Conservation (phyloP, 2,888 invertebrate species). For the Seira musarum region DNA sequence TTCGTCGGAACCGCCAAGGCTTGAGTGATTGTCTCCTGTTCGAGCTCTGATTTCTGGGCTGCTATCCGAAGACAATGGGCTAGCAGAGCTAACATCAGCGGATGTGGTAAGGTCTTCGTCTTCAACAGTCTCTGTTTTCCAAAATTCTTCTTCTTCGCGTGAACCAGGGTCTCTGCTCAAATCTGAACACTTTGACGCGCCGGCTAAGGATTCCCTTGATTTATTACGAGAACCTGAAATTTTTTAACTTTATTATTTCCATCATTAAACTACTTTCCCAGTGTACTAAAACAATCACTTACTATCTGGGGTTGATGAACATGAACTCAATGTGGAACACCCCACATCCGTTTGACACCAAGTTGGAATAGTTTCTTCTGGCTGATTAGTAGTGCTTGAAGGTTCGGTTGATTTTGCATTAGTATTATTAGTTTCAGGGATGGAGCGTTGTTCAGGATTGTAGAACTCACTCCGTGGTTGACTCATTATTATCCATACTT, state of each 20-base stretch:
- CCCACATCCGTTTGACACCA: neutral
- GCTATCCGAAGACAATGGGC: conserved; percentile 28
- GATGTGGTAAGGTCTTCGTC: conserved; percentile 16
- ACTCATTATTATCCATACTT: conserved; percentile 59
- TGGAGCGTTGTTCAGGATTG: conserved; percentile 31
- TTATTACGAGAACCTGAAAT: too few species aligned
- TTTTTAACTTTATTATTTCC: too few species aligned
- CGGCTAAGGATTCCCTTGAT: too few species aligned
- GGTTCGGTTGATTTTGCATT: too few species aligned
- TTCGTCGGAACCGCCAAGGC: conserved; percentile 16
- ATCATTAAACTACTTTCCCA: too few species aligned
- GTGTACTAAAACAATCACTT: neutral
- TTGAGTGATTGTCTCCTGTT: neutral
- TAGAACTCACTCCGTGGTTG: conserved; percentile 39
- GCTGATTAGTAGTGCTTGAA: too few species aligned
- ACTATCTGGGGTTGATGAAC: neutral
- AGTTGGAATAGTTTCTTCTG: too few species aligned
- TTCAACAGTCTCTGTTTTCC: too few species aligned
- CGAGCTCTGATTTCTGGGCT: conserved; percentile 16
- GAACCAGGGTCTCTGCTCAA: too few species aligned
- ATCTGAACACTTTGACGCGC: too few species aligned
- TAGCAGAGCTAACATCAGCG: conserved; percentile 30
- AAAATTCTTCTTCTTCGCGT: too few species aligned
- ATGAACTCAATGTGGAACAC: neutral
- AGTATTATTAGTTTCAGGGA: neutral